Conservation (phyloP, 1,140 invertebrate species). For the Pseudomyrmex sp. region DNA sequence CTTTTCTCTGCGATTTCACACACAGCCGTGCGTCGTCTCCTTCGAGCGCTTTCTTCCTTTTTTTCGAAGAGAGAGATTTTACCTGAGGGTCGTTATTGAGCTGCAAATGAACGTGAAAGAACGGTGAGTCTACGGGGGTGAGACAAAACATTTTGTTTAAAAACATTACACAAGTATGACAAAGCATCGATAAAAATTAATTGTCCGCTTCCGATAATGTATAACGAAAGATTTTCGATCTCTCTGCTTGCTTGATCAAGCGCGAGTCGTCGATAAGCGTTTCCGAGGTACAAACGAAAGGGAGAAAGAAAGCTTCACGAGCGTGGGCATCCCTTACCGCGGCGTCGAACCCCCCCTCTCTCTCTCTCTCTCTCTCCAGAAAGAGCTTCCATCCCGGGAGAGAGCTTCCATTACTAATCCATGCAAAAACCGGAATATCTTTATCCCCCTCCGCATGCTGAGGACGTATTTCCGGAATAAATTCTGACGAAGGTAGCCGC, state of each 20-base stretch:
- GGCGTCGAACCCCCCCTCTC: constrained; percentile 79
- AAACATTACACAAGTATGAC: background rate
- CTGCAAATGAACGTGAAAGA: constrained; percentile 15
- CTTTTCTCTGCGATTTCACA: constrained; percentile 37
- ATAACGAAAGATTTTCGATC: constrained; percentile 7
- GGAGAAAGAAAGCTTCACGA: constrained; percentile 74
- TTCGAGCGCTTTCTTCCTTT: constrained; percentile 27
- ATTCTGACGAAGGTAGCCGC: constrained; percentile 75
- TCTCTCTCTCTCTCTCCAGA: constrained; percentile 67
- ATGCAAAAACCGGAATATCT: constrained; percentile 86
- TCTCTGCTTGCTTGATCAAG: constrained; percentile 67
- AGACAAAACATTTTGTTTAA: constrained; percentile 5
- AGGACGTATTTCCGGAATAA: constrained; percentile 85
- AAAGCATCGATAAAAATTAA: constrained; percentile 1
- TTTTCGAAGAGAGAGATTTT: constrained; percentile 29
- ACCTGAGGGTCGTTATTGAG: constrained; percentile 25
- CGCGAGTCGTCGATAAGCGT: constrained; percentile 70
- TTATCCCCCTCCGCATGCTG: constrained; percentile 84
- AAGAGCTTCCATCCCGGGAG: constrained; percentile 83
- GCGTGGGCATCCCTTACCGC: constrained; percentile 78
- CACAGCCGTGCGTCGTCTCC: constrained; percentile 32
- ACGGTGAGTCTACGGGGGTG: constrained; percentile 12
- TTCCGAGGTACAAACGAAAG: constrained; percentile 66
- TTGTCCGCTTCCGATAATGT: background rate
- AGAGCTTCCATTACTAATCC: constrained; percentile 85